Evolutionary conservation across 2,888 invertebrate genomes (phyloP).

Genomic region (Laspeyria flexula): DNA sequence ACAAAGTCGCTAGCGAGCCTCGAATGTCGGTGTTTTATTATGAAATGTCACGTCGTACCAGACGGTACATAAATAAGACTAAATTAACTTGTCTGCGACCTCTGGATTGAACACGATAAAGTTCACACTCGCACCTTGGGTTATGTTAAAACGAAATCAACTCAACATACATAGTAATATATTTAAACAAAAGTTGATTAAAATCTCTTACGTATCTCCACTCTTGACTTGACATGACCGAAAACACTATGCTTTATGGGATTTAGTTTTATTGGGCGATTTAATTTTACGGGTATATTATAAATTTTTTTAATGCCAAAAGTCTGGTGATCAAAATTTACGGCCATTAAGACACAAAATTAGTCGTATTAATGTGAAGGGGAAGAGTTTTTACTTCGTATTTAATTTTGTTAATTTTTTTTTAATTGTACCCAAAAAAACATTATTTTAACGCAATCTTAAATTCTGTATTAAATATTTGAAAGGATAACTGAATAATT

Average conservation of each 20-base stretch:
- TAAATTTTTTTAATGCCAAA: constrained; percentile 30
- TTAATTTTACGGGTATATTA: constrained; percentile 29
- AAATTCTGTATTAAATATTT: background rate
- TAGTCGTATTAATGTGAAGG: constrained; percentile 23
- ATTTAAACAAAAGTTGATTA: constrained; percentile 16
- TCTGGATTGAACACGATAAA: constrained; percentile 63
- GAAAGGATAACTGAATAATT: constrained; percentile 12
- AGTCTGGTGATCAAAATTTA: constrained; percentile 28
- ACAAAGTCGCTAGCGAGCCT: constrained; percentile 59
- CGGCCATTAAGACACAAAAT: constrained; percentile 16
- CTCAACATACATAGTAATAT: constrained; percentile 10
- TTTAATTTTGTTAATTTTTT: too few relatives aligned
- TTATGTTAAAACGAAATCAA: constrained; percentile 40
- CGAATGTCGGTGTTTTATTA: constrained; percentile 74
- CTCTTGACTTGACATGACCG: constrained; percentile 8
- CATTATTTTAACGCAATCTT: background rate
- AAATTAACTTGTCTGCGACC: constrained; percentile 84
- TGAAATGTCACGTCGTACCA: constrained; percentile 80
- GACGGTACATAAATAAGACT: constrained; percentile 82
- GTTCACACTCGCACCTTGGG: constrained; percentile 67
- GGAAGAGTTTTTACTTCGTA: too few relatives aligned
- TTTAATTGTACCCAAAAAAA: too few relatives aligned
- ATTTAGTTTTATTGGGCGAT: constrained; percentile 20
- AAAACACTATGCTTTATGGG: constrained; percentile 19
- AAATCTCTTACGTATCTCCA: constrained; percentile 5